These are phyloP conservation scores for Parus major DNA, from an alignment of 2,113 vertebrate species.

Conservation along the genomic window DNA sequence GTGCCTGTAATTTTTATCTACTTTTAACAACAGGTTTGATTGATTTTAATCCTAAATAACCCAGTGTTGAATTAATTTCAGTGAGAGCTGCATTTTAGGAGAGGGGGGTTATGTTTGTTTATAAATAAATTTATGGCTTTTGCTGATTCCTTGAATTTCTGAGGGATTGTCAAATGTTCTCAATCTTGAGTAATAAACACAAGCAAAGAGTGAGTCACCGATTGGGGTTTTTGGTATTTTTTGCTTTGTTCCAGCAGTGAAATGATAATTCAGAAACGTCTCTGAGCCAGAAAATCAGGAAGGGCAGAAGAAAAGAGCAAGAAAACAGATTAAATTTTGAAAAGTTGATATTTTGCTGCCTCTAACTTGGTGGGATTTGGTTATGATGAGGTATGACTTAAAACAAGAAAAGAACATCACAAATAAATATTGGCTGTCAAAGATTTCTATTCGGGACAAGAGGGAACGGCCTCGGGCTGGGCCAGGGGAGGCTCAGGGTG, in stretches of 20 bases:
- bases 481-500: rapidly evolving
- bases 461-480: rapidly evolving
- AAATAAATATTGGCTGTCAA: background rate
- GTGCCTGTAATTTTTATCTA: background rate
- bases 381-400: background rate
- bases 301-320: background rate
- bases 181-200: background rate
- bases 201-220: background rate
- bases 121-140: constrained; percentile 10
- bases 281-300: background rate
- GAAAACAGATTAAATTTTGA: background rate
- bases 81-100: background rate
- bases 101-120: background rate
- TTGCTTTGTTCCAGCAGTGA: background rate
- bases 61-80: background rate
- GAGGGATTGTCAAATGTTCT: background rate
- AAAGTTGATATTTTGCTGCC: background rate
- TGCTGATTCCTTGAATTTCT: background rate
- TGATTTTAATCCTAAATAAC: background rate
- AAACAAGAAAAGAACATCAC: background rate
- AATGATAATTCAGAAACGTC: background rate
- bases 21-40: background rate
- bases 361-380: background rate
- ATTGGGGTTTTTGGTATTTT: background rate
- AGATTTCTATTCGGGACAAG: background rate